Evolutionary conservation across 2,113 vertebrate genomes (phyloP), one percentile per base, ranked within the genome.

Genomic region (Marmota monax): DNA sequence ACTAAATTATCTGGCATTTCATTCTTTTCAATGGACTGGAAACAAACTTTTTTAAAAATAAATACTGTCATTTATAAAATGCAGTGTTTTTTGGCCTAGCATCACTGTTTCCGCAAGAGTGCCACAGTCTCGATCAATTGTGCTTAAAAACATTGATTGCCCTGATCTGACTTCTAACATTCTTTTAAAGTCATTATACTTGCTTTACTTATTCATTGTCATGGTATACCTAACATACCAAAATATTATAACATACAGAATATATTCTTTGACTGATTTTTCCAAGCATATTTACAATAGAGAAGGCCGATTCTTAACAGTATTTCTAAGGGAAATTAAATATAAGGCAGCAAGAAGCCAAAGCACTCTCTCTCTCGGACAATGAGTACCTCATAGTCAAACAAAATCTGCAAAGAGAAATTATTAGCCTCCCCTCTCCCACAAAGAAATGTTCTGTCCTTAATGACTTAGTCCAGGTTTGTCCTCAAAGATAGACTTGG

Each of bases 21-120:
- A 56, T 88, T 70, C 69, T 80, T 95, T 89, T 92, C 84, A 95
- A 8, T 73, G 42, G 12, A 86, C 91, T 95, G 29, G 37, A 92
- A 95, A 94, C 11, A 88, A 73, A 27, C 42, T 58, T 87, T 87
- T 37, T 42, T 20, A 69, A 37, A 53, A 51, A 78, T 22, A 58
- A 87, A 42, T 74, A 32, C 22, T 70, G 2, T 80, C 22, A 56
- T 94, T 94, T 97, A 88, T 93, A 86, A 92, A 93, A 86, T 45
- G 0, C 10, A 72, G 42, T 61, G 4, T 32, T 82, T 34, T 61
- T 94, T 73, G 69, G 23, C 14, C 70, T 88, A 63, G 10, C 29
- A 56, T 82, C n/a, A n/a, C 51, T 73, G 18, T 20, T 25, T 82
- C 18, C 32, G 37, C 13, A 95, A 78, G 63, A 92, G 37, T 42